Conservation (phyloP, 2,888 invertebrate species). For the Tenodera sinensis region DNA sequence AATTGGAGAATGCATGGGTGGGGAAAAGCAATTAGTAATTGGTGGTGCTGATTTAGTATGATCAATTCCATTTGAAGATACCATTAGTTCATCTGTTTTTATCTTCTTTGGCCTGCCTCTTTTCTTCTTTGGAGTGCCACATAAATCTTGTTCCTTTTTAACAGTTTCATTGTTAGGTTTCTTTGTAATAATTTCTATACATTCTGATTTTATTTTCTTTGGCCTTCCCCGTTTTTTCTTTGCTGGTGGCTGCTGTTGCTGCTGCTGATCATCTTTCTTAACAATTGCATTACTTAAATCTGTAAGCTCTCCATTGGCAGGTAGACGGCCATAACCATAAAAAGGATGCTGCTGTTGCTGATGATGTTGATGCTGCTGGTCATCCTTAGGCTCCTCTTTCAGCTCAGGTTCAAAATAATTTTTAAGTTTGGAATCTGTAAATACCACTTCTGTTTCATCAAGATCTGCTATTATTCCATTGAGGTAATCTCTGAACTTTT, state of each 20-base stretch:
- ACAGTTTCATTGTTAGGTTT: slow-evolving; percentile 35
- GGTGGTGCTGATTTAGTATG: slow-evolving; percentile 47
- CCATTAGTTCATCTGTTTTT: slow-evolving; percentile 57
- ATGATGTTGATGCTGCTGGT: slow-evolving; percentile 1
- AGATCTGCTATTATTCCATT: slow-evolving; percentile 81
- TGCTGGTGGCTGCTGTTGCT: slow-evolving; percentile 48
- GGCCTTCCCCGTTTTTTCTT: slow-evolving; percentile 89
- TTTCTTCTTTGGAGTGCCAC: slow-evolving; percentile 77
- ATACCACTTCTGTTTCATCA: slow-evolving; percentile 84
- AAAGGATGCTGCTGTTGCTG: slow-evolving; percentile 26
- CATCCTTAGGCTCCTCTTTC: slow-evolving; percentile 43
- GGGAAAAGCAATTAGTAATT: slow-evolving; percentile 50
- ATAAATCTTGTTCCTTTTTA: slow-evolving; percentile 43
- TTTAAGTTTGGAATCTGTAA: slow-evolving; percentile 68
- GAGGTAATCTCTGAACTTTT: slow-evolving; percentile 91
- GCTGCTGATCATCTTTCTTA: slow-evolving; percentile 45
- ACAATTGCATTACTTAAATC: slow-evolving; percentile 50
- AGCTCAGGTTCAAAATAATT: slow-evolving; percentile 58
- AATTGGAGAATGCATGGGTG: slow-evolving; percentile 51
- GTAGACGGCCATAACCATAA: slow-evolving; percentile 35
- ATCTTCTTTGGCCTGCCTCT: slow-evolving; percentile 85
- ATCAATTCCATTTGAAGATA: slow-evolving; percentile 38
- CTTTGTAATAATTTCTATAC: slow-evolving; percentile 50
- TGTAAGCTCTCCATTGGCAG: slow-evolving; percentile 40
- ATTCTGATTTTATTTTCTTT: slow-evolving; percentile 75